A percentile compares a stretch with the other conserved stretches of the same genome.
These are phyloP conservation scores for Isurus oxyrinchus DNA, from an alignment of 2,113 vertebrate genomes.

Conservation along the genomic window DNA sequence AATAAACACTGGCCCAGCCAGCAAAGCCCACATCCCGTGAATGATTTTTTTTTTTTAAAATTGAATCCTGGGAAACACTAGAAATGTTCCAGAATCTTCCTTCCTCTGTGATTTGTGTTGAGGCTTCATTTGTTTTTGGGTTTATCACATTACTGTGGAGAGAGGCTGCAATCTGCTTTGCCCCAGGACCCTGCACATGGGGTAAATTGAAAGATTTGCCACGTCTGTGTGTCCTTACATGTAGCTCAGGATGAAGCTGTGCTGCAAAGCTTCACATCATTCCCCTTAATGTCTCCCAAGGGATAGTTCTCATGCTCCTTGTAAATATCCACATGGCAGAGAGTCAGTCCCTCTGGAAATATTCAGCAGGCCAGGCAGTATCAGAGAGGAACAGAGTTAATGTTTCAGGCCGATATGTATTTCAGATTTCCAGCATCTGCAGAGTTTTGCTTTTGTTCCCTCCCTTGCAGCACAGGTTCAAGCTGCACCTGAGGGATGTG, in stretches of 20 bases:
- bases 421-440: too few relatives aligned
- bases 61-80: too few relatives aligned
- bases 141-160: not conserved
- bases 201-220: not conserved
- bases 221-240: rapidly evolving
- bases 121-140: not conserved
- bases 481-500: not conserved
- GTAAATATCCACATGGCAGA: not conserved
- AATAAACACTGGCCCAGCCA: too few relatives aligned
- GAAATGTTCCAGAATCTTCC: not conserved
- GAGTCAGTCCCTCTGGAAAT: not conserved
- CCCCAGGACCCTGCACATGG: not conserved
- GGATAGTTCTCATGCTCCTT: not conserved
- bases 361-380: too few relatives aligned
- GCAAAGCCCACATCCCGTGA: too few relatives aligned
- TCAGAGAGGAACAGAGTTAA: too few relatives aligned
- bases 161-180: not conserved
- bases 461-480: not conserved
- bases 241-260: not conserved
- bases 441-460: too few relatives aligned
- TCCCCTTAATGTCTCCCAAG: not conserved
- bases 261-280: not conserved
- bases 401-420: too few relatives aligned
- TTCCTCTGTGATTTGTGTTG: not conserved
- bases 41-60: too few relatives aligned